Conservation (phyloP, 2,113 vertebrate genomes). For the Periophthalmus modestus region DNA sequence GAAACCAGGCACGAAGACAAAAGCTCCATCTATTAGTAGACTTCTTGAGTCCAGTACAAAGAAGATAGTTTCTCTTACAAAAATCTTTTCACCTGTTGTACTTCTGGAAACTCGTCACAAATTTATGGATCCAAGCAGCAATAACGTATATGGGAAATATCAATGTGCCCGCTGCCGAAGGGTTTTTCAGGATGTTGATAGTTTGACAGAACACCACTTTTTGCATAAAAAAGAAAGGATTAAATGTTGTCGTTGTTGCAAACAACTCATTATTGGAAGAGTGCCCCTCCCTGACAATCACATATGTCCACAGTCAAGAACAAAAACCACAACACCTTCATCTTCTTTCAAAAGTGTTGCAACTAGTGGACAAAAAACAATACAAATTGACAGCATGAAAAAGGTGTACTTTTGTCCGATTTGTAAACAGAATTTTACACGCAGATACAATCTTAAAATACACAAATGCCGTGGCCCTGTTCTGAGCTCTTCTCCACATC, state of each 20-base stretch:
- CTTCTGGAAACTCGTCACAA: constrained; percentile 79
- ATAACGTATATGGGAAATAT: constrained; percentile 61
- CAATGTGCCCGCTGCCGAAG: constrained; percentile 77
- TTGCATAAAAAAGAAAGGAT: constrained; percentile 78
- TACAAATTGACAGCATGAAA: constrained; percentile 49
- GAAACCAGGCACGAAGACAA: constrained; percentile 59
- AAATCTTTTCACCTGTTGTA: constrained; percentile 78
- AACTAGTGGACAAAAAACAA: constrained; percentile 31
- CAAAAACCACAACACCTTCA: constrained; percentile 15
- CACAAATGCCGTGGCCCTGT: constrained; percentile 69
- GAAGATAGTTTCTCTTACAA: constrained; percentile 68
- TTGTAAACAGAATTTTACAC: constrained; percentile 76
- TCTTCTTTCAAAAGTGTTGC: constrained; percentile 35
- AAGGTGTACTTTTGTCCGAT: constrained; percentile 70
- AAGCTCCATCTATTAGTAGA: constrained; percentile 57
- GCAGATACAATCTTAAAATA: constrained; percentile 74
- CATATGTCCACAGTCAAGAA: constrained; percentile 54
- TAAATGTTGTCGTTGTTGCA: constrained; percentile 75
- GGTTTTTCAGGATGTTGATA: constrained; percentile 71
- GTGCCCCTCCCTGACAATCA: constrained; percentile 70
- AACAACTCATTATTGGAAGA: constrained; percentile 73
- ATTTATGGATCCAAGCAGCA: constrained; percentile 57
- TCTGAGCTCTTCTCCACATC: constrained; percentile 2
- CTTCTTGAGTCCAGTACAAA: constrained; percentile 64
- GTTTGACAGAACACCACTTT: constrained; percentile 76